Percentiles rank a stretch among this genome's conserved stretches.
phyloP scores from a whole-genome alignment of 2,888 invertebrate genomes.

The Diabrotica balteata region DNA sequence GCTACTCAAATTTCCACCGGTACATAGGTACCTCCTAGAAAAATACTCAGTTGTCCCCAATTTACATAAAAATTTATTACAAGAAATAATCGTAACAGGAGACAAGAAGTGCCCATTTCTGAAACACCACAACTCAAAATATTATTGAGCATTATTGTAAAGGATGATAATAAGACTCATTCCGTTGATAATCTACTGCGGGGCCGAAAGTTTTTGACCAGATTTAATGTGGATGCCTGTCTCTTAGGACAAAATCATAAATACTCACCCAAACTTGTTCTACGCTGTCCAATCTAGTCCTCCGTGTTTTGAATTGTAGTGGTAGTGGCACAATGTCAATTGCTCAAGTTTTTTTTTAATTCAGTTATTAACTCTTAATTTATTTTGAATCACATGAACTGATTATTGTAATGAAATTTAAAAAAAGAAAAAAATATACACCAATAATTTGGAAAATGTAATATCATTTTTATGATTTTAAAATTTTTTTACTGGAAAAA shows the following conservation, averaged over 20 bases:
- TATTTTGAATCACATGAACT: too few relatives aligned
- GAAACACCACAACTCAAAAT: constrained; percentile 34
- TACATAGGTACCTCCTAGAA: neutral
- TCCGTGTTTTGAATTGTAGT: constrained; percentile 42
- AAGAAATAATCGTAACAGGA: constrained; percentile 13
- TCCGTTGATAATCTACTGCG: constrained; percentile 43
- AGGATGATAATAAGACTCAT: constrained; percentile 41
- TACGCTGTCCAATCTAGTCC: constrained; percentile 48
- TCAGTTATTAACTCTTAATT: too few relatives aligned
- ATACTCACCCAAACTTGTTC: constrained; percentile 51
- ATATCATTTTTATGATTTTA: too few relatives aligned
- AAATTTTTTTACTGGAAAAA: too few relatives aligned
- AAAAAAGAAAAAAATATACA: too few relatives aligned
- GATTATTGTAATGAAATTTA: too few relatives aligned
- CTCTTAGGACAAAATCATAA: constrained; percentile 50
- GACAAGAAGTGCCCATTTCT: constrained; percentile 22
- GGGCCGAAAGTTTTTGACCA: constrained; percentile 38
- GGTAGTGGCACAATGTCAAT: constrained; percentile 16
- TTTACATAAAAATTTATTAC: constrained; percentile 9
- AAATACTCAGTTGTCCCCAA: neutral
- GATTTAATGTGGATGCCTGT: constrained; percentile 35
- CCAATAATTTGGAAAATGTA: too few relatives aligned
- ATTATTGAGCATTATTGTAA: constrained; percentile 36
- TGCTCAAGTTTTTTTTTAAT: constrained; percentile 11
- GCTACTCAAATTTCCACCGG: neutral